Conservation (phyloP, 2,888 invertebrate species). For the Acronicta alni region DNA sequence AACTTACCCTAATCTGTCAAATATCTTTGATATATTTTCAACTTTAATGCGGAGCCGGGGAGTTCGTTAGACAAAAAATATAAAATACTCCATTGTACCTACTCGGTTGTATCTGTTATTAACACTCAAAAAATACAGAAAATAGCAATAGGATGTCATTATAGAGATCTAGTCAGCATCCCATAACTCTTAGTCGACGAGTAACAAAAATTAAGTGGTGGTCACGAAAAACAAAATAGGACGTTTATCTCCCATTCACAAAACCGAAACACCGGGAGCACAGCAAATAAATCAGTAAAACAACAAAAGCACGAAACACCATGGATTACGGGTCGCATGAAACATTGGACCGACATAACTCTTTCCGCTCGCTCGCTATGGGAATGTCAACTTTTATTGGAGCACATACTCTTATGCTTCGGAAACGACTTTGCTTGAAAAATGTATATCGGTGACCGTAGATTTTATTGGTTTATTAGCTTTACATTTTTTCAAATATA, state of each 20-base stretch:
- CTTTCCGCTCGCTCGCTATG: slow-evolving; percentile 52
- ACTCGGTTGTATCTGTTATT: too few species aligned
- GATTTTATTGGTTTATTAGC: slow-evolving; percentile 36
- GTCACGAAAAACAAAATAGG: slow-evolving; percentile 1
- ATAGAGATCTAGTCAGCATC: too few species aligned
- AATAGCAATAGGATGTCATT: too few species aligned
- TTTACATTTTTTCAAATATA: slow-evolving; percentile 32
- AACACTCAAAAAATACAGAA: too few species aligned
- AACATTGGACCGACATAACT: slow-evolving; percentile 62
- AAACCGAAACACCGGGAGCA: slow-evolving; percentile 12
- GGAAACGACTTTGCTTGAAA: slow-evolving; percentile 37
- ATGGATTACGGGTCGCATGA: slow-evolving; percentile 55
- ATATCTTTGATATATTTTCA: too few species aligned
- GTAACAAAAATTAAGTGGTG: slow-evolving; percentile 5
- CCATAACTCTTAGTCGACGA: neutral
- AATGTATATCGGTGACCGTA: slow-evolving; percentile 28
- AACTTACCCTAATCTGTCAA: too few species aligned
- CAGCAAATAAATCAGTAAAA: slow-evolving; percentile 45
- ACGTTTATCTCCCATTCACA: slow-evolving; percentile 4
- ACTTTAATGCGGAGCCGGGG: too few species aligned
- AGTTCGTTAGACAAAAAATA: too few species aligned
- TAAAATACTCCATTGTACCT: too few species aligned
- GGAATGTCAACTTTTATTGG: slow-evolving; percentile 62
- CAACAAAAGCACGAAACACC: slow-evolving; percentile 56
- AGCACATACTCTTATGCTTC: slow-evolving; percentile 48